phyloP scores from a whole-genome alignment of 2,888 invertebrate genomes.

The Danaus chrysippus region DNA sequence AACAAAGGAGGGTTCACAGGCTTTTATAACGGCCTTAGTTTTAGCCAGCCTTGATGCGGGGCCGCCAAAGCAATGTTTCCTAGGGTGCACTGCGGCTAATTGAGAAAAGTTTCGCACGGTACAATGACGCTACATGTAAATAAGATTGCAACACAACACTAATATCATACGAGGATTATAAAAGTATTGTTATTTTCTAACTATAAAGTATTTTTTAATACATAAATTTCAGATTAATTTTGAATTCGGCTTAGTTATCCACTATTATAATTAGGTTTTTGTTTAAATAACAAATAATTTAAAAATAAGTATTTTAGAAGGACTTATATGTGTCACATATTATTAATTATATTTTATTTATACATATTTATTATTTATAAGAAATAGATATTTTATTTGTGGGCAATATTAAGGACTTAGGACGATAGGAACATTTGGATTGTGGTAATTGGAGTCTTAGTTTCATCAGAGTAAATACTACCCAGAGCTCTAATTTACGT shows the following conservation, averaged over 20 bases:
- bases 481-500: slow-evolving; percentile 29
- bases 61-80: slow-evolving; percentile 67
- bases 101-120: slow-evolving; percentile 73
- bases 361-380: no score
- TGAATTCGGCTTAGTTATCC: background rate
- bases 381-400: no score
- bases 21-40: slow-evolving; percentile 76
- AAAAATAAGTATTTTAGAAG: no score
- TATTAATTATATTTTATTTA: no score
- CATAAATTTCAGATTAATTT: background rate
- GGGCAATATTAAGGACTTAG: no score
- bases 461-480: slow-evolving; percentile 29
- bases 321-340: no score
- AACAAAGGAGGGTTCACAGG: slow-evolving; percentile 60
- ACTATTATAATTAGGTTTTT: no score
- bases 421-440: slow-evolving; percentile 12
- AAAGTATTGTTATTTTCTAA: slow-evolving; percentile 12
- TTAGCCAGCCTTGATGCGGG: slow-evolving; percentile 60
- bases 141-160: slow-evolving; percentile 47
- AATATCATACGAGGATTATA: slow-evolving; percentile 39
- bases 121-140: slow-evolving; percentile 55
- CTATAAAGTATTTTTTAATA: background rate
- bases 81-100: slow-evolving; percentile 48
- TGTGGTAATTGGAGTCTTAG: slow-evolving; percentile 23
- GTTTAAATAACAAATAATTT: no score